Conservation (phyloP, 2,113 vertebrate genomes). For the Oncorhynchus clarkii region DNA sequence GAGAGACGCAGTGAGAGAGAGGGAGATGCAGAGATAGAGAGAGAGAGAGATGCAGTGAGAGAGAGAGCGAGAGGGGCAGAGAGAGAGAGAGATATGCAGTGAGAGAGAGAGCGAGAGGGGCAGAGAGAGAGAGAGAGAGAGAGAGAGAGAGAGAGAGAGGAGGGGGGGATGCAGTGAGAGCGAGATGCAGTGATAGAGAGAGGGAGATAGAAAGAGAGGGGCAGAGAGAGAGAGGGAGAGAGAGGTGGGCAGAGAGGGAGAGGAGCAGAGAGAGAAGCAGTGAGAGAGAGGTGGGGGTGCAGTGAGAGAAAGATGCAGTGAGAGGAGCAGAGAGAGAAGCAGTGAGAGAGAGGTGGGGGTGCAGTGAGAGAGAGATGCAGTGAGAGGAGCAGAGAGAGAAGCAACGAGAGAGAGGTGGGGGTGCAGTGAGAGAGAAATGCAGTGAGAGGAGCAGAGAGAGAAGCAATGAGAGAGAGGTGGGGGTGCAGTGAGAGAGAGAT, state of each 20-base stretch:
- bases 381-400: conserved; percentile 29
- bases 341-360: background rate
- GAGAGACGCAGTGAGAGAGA: too few relatives aligned
- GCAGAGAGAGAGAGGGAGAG: too few relatives aligned
- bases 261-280: background rate
- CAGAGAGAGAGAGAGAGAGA: conserved; percentile 36
- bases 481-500: conserved; percentile 5
- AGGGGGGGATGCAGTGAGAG: too few relatives aligned
- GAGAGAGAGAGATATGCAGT: conserved; percentile 31
- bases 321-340: conserved; percentile 40
- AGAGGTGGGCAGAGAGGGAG: conserved; percentile 34
- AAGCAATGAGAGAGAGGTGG: conserved; percentile 27
- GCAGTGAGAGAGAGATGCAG: background rate
- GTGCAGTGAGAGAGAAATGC: conserved; percentile 28
- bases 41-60: conserved; percentile 49
- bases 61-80: conserved; percentile 24
- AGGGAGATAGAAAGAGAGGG: conserved; percentile 21
- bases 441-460: conserved; percentile 47
- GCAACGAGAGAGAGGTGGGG: conserved; percentile 33
- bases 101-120: conserved; percentile 30
- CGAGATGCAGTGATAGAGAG: conserved; percentile 89
- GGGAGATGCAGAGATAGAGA: conserved; percentile 18
- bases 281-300: conserved; percentile 29
- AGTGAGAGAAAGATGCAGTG: conserved; percentile 65
- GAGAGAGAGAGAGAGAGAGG: too few relatives aligned